phyloP scores from a whole-genome alignment of 2,113 vertebrate species.

The Ptilonorhynchus violaceus region DNA sequence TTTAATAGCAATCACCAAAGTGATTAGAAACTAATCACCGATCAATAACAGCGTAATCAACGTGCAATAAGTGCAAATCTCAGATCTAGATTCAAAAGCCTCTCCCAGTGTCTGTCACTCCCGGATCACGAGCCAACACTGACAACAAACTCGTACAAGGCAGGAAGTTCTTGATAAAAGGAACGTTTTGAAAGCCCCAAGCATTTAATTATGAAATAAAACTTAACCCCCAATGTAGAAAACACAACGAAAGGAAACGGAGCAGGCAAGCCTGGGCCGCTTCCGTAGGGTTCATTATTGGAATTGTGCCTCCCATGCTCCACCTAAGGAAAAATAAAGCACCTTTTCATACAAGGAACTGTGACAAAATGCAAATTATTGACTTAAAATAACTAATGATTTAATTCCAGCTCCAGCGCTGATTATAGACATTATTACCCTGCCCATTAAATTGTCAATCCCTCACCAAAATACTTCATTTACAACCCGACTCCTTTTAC shows the following conservation, averaged over 20 bases:
- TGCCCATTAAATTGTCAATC: not conserved
- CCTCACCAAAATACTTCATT: not conserved
- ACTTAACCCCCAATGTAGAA: not conserved
- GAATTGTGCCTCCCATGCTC: not conserved
- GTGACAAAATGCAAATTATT: not conserved
- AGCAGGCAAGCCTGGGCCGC: not conserved
- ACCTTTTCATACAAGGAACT: not conserved
- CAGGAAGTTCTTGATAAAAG: not conserved
- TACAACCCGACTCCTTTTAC: not conserved
- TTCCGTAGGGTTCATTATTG: not conserved
- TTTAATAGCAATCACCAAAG: not conserved
- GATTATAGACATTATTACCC: not conserved
- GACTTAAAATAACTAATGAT: not conserved
- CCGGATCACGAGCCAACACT: not conserved
- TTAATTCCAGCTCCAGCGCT: not conserved
- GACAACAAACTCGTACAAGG: not conserved
- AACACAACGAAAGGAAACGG: not conserved
- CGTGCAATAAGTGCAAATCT: not conserved
- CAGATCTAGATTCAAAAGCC: not conserved
- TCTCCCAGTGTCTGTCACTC: not conserved
- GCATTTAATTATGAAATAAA: not conserved
- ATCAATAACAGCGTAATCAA: not conserved
- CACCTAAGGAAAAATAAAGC: not conserved
- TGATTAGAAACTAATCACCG: fast-evolving
- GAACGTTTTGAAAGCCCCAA: not conserved